Evolutionary conservation across 2,113 vertebrate genomes (phyloP).

Genomic region (Manacus vitellinus): DNA sequence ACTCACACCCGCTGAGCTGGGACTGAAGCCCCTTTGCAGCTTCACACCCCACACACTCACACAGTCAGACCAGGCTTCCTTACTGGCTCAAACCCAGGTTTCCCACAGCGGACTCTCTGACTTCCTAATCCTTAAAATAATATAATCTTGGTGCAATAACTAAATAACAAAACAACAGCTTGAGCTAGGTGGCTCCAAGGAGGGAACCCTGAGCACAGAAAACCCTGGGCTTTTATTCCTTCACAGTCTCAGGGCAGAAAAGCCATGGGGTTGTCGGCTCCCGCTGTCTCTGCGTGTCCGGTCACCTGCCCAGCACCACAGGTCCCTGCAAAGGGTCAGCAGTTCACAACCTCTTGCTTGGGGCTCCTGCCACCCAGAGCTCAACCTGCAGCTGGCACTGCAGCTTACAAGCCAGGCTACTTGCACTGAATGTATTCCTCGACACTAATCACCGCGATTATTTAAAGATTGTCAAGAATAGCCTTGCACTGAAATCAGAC

Average conservation of each 20-base stretch:
- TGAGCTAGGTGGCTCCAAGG: rapidly evolving
- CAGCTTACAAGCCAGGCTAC: not conserved
- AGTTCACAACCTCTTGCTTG: not conserved
- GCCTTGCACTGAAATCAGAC: not conserved
- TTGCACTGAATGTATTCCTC: not conserved
- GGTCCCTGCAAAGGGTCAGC: not conserved
- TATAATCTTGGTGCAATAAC: not conserved
- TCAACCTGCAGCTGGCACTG: not conserved
- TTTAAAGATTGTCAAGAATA: not conserved
- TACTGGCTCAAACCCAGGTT: rapidly evolving
- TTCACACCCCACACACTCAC: too few species aligned
- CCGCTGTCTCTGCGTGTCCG: not conserved
- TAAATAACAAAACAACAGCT: not conserved
- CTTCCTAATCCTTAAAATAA: not conserved
- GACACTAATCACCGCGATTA: not conserved
- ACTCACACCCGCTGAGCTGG: not conserved
- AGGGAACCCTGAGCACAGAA: not conserved
- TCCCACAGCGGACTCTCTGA: not conserved
- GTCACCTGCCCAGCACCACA: not conserved
- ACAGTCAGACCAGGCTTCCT: not conserved
- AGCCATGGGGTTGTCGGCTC: not conserved
- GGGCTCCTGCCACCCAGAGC: too few species aligned
- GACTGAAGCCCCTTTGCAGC: not conserved
- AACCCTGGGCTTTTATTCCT: not conserved
- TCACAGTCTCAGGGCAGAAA: not conserved